These are phyloP conservation scores for Prochilodus magdalenae DNA, from an alignment of 2,113 vertebrate species.

Conservation along the genomic window DNA sequence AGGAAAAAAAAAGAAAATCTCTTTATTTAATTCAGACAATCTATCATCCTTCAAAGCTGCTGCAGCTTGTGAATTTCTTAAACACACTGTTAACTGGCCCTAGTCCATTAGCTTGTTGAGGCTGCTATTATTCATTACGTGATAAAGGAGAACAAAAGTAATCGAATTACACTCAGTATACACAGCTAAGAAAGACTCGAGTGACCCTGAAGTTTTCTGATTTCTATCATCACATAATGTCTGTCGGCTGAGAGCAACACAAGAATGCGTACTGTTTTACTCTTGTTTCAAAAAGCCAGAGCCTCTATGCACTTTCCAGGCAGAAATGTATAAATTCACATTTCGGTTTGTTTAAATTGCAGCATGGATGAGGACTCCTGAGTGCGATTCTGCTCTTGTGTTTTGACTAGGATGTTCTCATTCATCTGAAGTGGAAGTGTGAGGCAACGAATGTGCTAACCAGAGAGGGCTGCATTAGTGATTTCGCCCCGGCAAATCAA, in stretches of 20 bases:
- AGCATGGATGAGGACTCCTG: not conserved
- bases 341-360: conserved; percentile 40
- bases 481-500: conserved; percentile 29
- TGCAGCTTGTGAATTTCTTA: conserved; percentile 65
- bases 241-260: conserved; percentile 20
- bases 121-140: conserved; percentile 70
- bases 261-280: not conserved
- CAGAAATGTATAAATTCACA: conserved; percentile 3
- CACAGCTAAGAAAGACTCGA: conserved; percentile 64
- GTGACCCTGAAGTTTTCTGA: conserved; percentile 63
- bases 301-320: not conserved
- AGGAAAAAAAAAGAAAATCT: conserved; percentile 35
- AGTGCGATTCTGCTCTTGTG: conserved; percentile 37
- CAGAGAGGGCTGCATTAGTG: conserved; percentile 29
- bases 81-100: conserved; percentile 71
- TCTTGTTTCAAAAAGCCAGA: not conserved
- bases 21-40: conserved; percentile 62
- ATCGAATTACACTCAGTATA: conserved; percentile 72
- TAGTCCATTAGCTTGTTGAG: conserved; percentile 66
- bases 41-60: conserved; percentile 62
- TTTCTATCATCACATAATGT: conserved; percentile 45
- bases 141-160: conserved; percentile 68
- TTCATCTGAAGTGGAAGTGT: conserved; percentile 19
- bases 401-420: conserved; percentile 45
- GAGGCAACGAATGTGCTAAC: conserved; percentile 26